Percentiles rank a stretch among this genome's conserved stretches.
phyloP scores from a whole-genome alignment of 37 sponge, comb jelly and placozoan species.

The Diacarnus erythraeanus region DNA sequence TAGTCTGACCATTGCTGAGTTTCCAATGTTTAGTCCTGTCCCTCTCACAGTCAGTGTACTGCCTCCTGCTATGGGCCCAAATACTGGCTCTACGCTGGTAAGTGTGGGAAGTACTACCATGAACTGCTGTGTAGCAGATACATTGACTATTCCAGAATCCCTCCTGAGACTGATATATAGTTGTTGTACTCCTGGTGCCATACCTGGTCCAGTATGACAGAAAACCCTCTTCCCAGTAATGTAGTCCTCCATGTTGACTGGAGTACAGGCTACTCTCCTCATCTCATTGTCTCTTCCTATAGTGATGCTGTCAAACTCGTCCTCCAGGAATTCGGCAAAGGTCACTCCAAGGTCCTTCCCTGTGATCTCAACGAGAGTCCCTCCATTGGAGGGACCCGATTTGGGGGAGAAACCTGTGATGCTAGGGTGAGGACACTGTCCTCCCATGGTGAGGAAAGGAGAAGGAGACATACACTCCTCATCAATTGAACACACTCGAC shows the following conservation, averaged over 20 bases:
- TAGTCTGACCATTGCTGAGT: slow-evolving; percentile 29
- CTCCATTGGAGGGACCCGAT: slow-evolving; percentile 47
- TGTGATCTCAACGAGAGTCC: slow-evolving; percentile 44
- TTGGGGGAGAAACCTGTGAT: slow-evolving; percentile 49
- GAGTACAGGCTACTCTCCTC: neutral
- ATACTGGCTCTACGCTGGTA: slow-evolving; percentile 44
- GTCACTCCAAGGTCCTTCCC: slow-evolving; percentile 72
- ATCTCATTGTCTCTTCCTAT: too few relatives aligned
- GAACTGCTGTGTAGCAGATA: neutral
- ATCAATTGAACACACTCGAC: neutral
- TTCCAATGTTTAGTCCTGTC: slow-evolving; percentile 60
- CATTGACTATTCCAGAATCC: neutral
- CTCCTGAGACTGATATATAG: neutral
- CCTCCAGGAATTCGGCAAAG: slow-evolving; percentile 14
- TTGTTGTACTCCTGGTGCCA: neutral
- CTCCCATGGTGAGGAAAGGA: neutral
- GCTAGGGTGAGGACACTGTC: slow-evolving; percentile 37
- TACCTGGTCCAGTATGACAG: neutral
- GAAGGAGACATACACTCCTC: slow-evolving; percentile 20
- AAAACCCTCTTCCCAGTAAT: neutral
- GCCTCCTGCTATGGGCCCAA: slow-evolving; percentile 78
- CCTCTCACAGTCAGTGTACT: slow-evolving; percentile 57
- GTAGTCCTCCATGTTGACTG: neutral
- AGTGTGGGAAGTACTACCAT: slow-evolving; percentile 22
- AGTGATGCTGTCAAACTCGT: neutral